Conservation (phyloP, 2,888 invertebrate genomes). For the Leptopilina syphax region DNA sequence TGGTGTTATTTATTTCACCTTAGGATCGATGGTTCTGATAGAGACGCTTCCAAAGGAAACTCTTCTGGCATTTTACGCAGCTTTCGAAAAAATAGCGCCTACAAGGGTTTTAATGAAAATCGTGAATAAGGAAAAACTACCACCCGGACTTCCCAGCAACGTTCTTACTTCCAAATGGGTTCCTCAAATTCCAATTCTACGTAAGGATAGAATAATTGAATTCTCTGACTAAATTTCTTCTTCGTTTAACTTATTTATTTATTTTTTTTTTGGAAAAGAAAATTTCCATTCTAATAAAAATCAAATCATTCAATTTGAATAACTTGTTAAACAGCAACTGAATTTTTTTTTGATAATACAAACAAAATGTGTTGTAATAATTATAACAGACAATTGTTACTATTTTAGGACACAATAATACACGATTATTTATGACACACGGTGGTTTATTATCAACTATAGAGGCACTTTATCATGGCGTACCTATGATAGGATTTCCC, state of each 20-base stretch:
- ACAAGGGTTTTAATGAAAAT: conserved; percentile 64
- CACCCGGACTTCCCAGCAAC: conserved; percentile 63
- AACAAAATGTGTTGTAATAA: no score
- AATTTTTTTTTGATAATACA: no score
- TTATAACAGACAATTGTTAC: no score
- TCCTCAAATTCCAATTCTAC: conserved; percentile 54
- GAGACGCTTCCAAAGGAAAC: conserved; percentile 61
- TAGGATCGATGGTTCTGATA: conserved; percentile 65
- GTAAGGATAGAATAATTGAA: neutral
- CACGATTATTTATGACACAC: conserved; percentile 66
- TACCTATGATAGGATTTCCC: conserved; percentile 69
- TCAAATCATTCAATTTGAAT: no score
- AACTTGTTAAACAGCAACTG: no score
- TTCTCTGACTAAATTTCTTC: no score
- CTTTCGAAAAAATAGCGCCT: conserved; percentile 63
- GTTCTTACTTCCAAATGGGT: conserved; percentile 61
- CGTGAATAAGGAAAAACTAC: conserved; percentile 52
- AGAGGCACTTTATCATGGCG: conserved; percentile 64
- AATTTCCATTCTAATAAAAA: no score
- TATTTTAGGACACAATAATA: conserved; percentile 65
- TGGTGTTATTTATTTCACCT: conserved; percentile 66
- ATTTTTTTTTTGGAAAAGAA: neutral
- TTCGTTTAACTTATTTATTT: no score
- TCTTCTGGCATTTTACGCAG: conserved; percentile 57
- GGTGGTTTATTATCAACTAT: conserved; percentile 69